Evolutionary conservation across 1,140 invertebrate genomes (phyloP).

Genomic region (Saccostrea echinata): DNA sequence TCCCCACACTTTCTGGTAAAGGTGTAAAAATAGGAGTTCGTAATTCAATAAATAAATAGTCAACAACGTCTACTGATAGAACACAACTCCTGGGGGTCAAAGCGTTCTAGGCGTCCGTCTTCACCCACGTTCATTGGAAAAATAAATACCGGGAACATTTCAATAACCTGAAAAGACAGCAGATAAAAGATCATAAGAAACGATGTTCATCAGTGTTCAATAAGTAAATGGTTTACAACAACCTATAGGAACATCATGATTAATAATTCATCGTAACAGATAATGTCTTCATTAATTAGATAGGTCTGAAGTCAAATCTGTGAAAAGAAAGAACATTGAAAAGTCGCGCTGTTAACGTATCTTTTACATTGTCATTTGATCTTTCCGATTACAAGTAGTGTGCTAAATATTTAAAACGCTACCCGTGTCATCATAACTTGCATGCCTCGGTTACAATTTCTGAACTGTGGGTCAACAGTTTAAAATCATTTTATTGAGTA

Average conservation of each 20-base stretch:
- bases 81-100: background rate
- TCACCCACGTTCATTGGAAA: background rate
- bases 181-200: background rate
- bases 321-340: too few relatives aligned
- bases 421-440: conserved; percentile 4
- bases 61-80: background rate
- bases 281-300: background rate
- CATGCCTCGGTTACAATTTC: conserved; percentile 20
- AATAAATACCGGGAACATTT: conserved; percentile 18
- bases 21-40: conserved; percentile 2
- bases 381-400: background rate
- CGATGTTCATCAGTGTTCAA: background rate
- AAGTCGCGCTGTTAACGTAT: background rate
- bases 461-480: conserved; percentile 11
- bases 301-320: background rate
- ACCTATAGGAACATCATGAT: too few relatives aligned
- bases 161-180: background rate
- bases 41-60: conserved; percentile 24
- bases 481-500: background rate
- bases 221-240: background rate
- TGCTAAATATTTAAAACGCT: background rate
- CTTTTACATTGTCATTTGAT: background rate
- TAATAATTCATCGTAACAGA: background rate
- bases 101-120: background rate
- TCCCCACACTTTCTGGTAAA: background rate